These are phyloP conservation scores for Malurus elegans DNA, from an alignment of 2,113 vertebrate genomes.

Conservation along the genomic window DNA sequence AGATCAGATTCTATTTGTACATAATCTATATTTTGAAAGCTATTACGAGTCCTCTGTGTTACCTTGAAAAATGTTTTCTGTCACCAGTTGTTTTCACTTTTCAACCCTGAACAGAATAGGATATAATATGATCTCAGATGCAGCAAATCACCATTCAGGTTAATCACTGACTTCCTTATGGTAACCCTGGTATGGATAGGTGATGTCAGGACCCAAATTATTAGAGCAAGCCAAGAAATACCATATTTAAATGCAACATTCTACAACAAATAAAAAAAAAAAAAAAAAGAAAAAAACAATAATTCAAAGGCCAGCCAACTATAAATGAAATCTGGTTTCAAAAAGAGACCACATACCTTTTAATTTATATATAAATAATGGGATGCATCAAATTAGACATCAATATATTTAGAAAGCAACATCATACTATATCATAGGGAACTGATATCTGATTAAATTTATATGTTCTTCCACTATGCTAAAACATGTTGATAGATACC, in stretches of 20 bases:
- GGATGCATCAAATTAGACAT: conserved; percentile 13
- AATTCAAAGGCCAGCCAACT: not conserved
- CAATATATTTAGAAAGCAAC: conserved; percentile 37
- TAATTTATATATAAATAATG: conserved; percentile 35
- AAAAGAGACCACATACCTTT: not conserved
- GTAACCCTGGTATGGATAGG: not conserved
- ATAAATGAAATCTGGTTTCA: conserved; percentile 1
- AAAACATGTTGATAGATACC: not conserved
- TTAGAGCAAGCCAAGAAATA: not conserved
- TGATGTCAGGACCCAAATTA: not conserved
- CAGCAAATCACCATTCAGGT: not conserved
- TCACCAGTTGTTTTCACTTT: not conserved
- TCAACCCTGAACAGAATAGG: not conserved
- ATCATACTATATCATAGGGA: conserved; percentile 34
- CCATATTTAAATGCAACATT: not conserved
- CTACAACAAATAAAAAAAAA: not conserved
- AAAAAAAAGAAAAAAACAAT: not conserved
- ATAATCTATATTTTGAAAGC: not conserved
- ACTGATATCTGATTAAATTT: conserved; percentile 30
- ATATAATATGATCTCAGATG: not conserved
- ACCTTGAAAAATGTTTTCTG: not conserved
- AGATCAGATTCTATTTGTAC: not conserved
- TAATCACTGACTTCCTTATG: not conserved
- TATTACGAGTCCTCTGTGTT: not conserved
- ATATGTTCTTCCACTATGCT: conserved; percentile 9